phyloP scores from a whole-genome alignment of 2,888 invertebrate species.

The Tetragonisca angustula region DNA sequence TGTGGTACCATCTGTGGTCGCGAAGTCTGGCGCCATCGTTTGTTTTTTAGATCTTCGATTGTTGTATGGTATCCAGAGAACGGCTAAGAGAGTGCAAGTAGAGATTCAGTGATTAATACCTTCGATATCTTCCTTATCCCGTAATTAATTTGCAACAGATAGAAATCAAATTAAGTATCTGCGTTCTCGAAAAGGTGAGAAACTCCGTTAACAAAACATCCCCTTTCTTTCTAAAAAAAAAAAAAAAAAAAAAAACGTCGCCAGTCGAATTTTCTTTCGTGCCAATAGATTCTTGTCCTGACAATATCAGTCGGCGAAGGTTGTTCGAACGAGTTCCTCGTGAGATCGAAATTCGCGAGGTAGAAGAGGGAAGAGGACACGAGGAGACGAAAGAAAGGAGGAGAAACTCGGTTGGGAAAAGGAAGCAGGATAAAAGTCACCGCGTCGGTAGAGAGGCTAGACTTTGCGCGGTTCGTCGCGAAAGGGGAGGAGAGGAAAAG shows the following conservation, averaged over 20 bases:
- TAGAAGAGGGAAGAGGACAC: neutral
- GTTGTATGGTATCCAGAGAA: no score
- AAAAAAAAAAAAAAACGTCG: neutral
- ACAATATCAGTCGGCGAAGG: neutral
- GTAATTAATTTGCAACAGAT: no score
- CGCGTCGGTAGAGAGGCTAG: conserved; percentile 69
- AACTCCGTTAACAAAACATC: neutral
- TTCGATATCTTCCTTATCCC: no score
- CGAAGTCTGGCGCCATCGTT: no score
- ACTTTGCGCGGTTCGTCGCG: conserved; percentile 54
- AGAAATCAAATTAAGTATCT: no score
- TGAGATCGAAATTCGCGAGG: conserved; percentile 1
- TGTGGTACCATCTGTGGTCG: no score
- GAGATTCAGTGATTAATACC: no score
- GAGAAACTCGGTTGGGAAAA: conserved; percentile 68
- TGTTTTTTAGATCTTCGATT: no score
- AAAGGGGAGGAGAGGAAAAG: conserved; percentile 20
- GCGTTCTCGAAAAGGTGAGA: no score
- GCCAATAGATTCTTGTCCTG: neutral
- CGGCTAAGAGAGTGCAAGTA: no score
- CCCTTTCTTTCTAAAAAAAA: neutral
- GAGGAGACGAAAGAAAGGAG: neutral
- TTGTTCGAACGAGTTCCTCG: neutral
- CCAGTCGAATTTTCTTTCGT: neutral
- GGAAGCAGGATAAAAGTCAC: conserved; percentile 75